Evolutionary conservation across 1,140 invertebrate species (phyloP).

Genomic region (Linepithema humile): DNA sequence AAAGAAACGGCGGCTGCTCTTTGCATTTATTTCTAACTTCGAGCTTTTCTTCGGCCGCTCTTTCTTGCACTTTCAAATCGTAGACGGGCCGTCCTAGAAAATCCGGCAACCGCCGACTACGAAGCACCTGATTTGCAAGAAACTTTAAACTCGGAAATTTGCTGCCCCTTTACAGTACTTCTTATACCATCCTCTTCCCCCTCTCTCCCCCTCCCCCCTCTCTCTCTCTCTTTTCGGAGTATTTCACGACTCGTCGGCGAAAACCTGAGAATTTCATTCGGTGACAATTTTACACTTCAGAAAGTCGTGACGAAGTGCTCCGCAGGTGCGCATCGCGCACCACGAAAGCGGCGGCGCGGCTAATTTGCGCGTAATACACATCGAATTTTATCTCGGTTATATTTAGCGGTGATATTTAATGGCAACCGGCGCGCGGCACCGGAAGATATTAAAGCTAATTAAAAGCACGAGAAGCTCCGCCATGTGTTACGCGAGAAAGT

Average conservation of each 20-base stretch:
- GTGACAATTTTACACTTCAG: conserved; percentile 36
- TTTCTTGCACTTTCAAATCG: conserved; percentile 29
- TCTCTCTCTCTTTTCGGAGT: not conserved
- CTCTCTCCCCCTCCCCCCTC: conserved; percentile 17
- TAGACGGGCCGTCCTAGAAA: conserved; percentile 44
- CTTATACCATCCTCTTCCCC: conserved; percentile 22
- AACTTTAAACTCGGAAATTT: conserved; percentile 72
- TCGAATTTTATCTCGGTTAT: conserved; percentile 23
- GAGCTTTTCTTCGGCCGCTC: not conserved
- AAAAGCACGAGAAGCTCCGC: not conserved
- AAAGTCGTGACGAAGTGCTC: conserved; percentile 19
- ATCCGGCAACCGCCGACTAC: conserved; percentile 63
- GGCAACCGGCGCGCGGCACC: not conserved
- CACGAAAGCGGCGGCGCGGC: not conserved
- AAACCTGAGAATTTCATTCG: conserved; percentile 43
- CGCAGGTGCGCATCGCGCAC: not conserved
- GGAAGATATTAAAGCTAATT: conserved; percentile 14
- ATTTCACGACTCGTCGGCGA: conserved; percentile 35
- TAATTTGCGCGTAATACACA: conserved; percentile 49
- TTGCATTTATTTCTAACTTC: conserved; percentile 55
- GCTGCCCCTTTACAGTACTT: conserved; percentile 41
- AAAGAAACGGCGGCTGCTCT: conserved; percentile 33
- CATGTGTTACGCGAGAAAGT: not conserved
- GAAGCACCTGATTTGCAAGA: conserved; percentile 72
- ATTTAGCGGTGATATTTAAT: conserved; percentile 30